Conservation (phyloP, 2,888 invertebrate species). For the Chirona hameri region DNA sequence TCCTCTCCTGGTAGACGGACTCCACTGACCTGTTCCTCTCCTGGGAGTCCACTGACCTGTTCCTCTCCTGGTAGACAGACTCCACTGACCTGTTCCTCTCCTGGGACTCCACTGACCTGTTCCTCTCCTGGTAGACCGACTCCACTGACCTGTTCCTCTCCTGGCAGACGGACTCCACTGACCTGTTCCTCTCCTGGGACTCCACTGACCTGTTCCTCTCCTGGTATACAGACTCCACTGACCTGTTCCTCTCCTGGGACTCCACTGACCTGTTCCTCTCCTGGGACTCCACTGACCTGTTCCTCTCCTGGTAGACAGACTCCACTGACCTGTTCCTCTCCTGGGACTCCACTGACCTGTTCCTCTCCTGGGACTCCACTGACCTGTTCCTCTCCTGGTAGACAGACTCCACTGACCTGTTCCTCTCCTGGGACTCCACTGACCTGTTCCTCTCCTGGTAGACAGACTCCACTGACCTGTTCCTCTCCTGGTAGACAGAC, state of each 20-base stretch:
- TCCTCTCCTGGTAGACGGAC: constrained; percentile 4
- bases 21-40: constrained; percentile 9
- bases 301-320: not conserved
- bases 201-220: too few relatives aligned
- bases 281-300: not conserved
- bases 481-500: not conserved
- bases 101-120: too few relatives aligned
- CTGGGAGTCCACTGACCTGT: not conserved
- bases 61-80: not conserved
- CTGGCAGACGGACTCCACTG: not conserved
- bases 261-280: not conserved
- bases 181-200: not conserved
- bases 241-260: too few relatives aligned
- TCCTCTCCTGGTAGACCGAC: too few relatives aligned
- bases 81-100: not conserved
- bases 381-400: not conserved
- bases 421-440: not conserved
- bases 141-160: not conserved
- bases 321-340: too few relatives aligned
- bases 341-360: too few relatives aligned
- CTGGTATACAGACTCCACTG: too few relatives aligned
- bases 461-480: not conserved
- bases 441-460: too few relatives aligned
- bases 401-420: not conserved
- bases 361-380: too few relatives aligned